Conservation (phyloP, 2,113 vertebrate species). For the Natator depressus region DNA sequence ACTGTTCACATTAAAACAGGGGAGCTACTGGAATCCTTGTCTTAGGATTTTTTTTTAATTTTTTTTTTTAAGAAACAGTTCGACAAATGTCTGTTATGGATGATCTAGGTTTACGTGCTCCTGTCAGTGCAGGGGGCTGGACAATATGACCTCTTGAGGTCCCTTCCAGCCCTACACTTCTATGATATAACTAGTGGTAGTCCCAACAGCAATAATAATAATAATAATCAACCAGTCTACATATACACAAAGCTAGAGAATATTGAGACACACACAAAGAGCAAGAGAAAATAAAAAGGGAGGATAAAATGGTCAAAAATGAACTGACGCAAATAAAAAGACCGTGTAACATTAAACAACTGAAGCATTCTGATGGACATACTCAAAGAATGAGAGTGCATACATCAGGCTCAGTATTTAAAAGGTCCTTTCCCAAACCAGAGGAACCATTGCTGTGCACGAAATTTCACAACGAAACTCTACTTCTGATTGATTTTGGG, state of each 20-base stretch:
- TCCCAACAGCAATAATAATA: not conserved
- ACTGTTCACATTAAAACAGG: not conserved
- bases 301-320: not conserved
- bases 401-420: not conserved
- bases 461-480: not conserved
- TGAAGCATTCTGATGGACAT: not conserved
- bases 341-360: not conserved
- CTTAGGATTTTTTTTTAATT: not conserved
- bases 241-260: not conserved
- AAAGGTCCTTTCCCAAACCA: not conserved
- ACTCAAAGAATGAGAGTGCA: not conserved
- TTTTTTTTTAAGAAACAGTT: not conserved
- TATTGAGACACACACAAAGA: not conserved
- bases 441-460: not conserved
- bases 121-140: too few species aligned
- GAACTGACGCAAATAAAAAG: not conserved
- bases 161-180: not conserved
- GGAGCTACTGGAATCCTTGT: not conserved
- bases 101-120: not conserved
- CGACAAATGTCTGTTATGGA: not conserved
- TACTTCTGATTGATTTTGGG: not conserved
- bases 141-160: too few species aligned
- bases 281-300: not conserved
- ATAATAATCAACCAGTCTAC: not conserved
- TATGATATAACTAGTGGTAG: not conserved